A percentile compares a stretch with the other conserved stretches of the same genome.
phyloP scores from a whole-genome alignment of 1,140 invertebrate species.

The Bombus affinis region DNA sequence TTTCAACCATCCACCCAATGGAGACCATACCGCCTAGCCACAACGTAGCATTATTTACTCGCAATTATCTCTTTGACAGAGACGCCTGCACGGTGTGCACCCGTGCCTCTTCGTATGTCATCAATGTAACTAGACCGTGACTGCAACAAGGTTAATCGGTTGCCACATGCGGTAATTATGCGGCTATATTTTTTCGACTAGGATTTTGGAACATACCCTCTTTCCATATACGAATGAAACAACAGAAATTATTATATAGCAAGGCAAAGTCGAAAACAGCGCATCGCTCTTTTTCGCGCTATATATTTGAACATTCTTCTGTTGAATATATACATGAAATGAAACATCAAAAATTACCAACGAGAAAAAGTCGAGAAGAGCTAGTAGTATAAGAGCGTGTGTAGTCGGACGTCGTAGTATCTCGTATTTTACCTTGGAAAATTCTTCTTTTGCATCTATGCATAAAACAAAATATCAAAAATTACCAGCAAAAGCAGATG shows the following conservation, averaged over 20 bases:
- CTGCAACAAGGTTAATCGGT: constrained; percentile 25
- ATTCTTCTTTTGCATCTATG: too few species aligned
- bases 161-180: neutral
- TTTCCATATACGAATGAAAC: neutral
- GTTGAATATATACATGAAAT: too few species aligned
- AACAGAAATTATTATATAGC: neutral
- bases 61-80: constrained; percentile 53
- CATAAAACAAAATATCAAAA: too few species aligned
- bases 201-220: too few species aligned
- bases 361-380: too few species aligned
- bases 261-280: neutral
- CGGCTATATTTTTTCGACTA: neutral
- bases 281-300: too few species aligned
- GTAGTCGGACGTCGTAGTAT: too few species aligned
- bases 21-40: constrained; percentile 16
- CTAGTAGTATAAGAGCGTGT: too few species aligned
- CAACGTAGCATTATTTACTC: constrained; percentile 45
- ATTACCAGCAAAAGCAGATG: too few species aligned
- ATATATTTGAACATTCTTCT: too few species aligned
- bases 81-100: neutral
- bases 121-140: neutral
- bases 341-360: too few species aligned
- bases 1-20: constrained; percentile 31
- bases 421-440: too few species aligned
- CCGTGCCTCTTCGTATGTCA: constrained; percentile 26